These are phyloP conservation scores for Drosophila silvestris DNA, from an alignment of 2,888 invertebrate species.

Conservation along the genomic window DNA sequence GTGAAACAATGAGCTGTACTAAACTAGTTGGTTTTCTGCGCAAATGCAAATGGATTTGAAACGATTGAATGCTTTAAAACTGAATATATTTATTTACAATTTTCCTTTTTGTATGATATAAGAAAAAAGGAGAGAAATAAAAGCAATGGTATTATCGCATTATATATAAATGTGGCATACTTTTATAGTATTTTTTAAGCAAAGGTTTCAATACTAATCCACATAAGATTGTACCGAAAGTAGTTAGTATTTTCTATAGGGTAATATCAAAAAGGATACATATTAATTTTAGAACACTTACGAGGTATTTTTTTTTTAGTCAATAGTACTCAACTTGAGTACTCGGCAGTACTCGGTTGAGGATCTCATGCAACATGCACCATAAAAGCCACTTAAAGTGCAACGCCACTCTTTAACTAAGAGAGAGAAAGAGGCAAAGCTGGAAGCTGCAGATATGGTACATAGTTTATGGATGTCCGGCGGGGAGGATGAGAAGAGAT, in stretches of 20 bases:
- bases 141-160: background rate
- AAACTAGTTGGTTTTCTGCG: background rate
- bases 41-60: background rate
- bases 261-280: background rate
- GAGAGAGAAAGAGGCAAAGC: background rate
- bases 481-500: background rate
- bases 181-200: background rate
- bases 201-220: background rate
- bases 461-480: background rate
- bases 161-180: background rate
- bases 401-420: background rate
- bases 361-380: conserved; percentile 26
- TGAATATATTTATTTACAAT: background rate
- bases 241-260: background rate
- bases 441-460: conserved; percentile 23
- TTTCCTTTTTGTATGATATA: background rate
- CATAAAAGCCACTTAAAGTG: conserved; percentile 65
- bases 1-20: background rate
- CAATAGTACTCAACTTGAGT: background rate
- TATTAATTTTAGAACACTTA: background rate
- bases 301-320: background rate
- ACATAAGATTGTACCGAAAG: background rate
- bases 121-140: background rate
- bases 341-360: background rate
- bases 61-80: background rate